These are phyloP conservation scores for Ascaphus truei DNA, from an alignment of 2,113 vertebrate species.

Conservation along the genomic window DNA sequence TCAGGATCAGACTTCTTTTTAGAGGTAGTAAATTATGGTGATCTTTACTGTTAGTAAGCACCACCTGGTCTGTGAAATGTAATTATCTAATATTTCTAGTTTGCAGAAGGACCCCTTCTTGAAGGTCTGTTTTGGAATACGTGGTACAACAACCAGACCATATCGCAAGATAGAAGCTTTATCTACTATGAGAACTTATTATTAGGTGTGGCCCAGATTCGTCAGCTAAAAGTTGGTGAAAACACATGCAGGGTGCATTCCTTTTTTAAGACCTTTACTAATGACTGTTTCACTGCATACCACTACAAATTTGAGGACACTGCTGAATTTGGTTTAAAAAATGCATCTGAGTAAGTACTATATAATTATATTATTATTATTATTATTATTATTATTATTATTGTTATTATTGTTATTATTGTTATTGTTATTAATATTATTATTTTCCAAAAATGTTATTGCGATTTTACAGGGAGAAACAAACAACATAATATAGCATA, in stretches of 20 bases:
- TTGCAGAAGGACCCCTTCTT: constrained; percentile 58
- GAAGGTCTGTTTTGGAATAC: constrained; percentile 61
- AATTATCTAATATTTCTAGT: constrained; percentile 31
- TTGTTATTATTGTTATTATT: too few relatives aligned
- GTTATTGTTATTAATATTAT: too few relatives aligned
- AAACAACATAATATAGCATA: too few relatives aligned
- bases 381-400: too few relatives aligned
- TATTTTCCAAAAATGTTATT: too few relatives aligned
- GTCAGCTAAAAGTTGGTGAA: constrained; percentile 58
- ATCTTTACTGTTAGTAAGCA: too few relatives aligned
- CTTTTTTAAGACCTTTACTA: constrained; percentile 40
- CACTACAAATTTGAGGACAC: constrained; percentile 42
- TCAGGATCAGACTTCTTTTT: too few relatives aligned
- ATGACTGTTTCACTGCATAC: constrained; percentile 48
- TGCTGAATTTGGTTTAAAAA: constrained; percentile 49
- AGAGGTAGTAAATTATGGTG: too few relatives aligned
- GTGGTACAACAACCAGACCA: constrained; percentile 32
- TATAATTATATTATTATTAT: constrained; percentile 27
- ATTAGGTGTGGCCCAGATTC: constrained; percentile 50
- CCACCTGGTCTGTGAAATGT: too few relatives aligned
- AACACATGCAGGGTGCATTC: constrained; percentile 47
- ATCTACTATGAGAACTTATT: constrained; percentile 62
- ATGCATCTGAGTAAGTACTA: constrained; percentile 49
- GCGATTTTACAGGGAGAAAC: too few relatives aligned
- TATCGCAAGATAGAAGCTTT: constrained; percentile 39